Conservation (phyloP, 2,797 vertebrate genomes). For the Masticophis lateralis region DNA sequence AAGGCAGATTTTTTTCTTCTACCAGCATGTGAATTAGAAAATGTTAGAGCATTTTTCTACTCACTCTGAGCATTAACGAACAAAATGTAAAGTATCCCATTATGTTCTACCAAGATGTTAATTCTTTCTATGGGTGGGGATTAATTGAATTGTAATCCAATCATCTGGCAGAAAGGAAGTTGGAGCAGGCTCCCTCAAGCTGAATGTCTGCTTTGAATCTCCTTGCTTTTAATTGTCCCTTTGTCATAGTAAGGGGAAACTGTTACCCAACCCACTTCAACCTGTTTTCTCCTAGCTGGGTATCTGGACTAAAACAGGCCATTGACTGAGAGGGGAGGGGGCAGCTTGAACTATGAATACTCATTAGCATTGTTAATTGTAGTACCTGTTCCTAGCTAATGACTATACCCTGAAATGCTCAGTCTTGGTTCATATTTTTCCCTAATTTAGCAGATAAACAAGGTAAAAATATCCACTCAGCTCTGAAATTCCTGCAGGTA, state of each 20-base stretch:
- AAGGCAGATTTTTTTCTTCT: background rate
- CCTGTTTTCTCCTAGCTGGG: background rate
- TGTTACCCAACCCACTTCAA: background rate
- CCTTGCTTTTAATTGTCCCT: background rate
- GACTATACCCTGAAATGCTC: background rate
- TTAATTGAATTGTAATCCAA: background rate
- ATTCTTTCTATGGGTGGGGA: background rate
- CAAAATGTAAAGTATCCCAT: background rate
- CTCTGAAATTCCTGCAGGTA: background rate
- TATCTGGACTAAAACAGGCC: background rate
- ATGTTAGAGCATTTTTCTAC: background rate
- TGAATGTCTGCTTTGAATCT: background rate
- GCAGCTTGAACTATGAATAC: background rate
- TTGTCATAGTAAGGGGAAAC: background rate
- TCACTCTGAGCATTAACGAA: background rate
- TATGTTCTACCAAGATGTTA: background rate
- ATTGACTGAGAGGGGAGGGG: background rate
- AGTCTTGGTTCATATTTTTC: conserved; percentile 15
- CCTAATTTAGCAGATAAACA: background rate
- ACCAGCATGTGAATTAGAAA: background rate
- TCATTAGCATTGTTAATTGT: background rate
- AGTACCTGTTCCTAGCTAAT: background rate
- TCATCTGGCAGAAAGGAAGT: background rate
- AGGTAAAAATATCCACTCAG: background rate
- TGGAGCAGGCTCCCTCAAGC: background rate